These are phyloP conservation scores for Anarhynchus alexandrinus DNA, from an alignment of 2,113 vertebrate genomes.

Conservation along the genomic window DNA sequence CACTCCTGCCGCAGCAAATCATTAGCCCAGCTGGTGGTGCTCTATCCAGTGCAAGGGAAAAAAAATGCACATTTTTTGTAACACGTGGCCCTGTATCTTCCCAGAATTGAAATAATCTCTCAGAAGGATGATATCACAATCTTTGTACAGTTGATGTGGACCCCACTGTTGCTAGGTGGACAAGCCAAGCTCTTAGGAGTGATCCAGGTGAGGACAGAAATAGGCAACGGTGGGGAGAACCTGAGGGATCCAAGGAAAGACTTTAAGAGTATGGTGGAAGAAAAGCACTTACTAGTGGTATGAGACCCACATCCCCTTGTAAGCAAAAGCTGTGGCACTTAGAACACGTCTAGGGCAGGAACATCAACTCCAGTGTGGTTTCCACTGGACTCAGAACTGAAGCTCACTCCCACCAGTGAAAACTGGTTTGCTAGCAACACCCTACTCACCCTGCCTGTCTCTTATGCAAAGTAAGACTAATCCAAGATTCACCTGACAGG, in stretches of 20 bases:
- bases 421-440: constrained; percentile 39
- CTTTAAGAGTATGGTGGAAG: background rate
- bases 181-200: background rate
- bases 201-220: background rate
- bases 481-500: background rate
- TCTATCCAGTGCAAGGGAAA: background rate
- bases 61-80: background rate
- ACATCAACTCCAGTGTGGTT: background rate
- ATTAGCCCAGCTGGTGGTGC: background rate
- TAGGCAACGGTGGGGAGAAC: background rate
- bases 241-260: background rate
- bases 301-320: background rate
- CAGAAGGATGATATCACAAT: background rate
- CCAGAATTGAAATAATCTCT: background rate
- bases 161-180: background rate
- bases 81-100: background rate
- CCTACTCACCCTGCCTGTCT: background rate
- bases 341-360: background rate
- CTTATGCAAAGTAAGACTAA: background rate
- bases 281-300: background rate
- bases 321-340: background rate
- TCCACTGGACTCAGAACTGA: background rate
- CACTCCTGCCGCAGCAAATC: background rate
- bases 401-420: background rate
- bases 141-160: background rate